A percentile compares a stretch with the other conserved stretches of the same genome.
These are phyloP conservation scores for Biston stratarius DNA, from an alignment of 2,888 invertebrate genomes.

Conservation along the genomic window DNA sequence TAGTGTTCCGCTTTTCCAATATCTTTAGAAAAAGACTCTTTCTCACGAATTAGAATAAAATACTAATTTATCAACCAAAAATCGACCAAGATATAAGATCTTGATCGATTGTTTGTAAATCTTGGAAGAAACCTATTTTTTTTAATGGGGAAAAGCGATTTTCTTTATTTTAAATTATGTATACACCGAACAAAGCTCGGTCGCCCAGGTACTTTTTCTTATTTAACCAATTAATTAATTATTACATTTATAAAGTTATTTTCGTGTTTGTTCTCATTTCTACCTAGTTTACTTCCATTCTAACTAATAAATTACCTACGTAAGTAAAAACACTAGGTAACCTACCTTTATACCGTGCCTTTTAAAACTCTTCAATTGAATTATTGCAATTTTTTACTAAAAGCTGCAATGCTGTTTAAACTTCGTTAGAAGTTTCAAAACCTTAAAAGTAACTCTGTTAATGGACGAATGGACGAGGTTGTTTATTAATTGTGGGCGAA, in stretches of 20 bases:
- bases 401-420: slow-evolving; percentile 52
- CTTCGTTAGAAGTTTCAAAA: slow-evolving; percentile 67
- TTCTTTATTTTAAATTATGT: no score
- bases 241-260: no score
- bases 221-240: no score
- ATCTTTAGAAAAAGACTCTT: slow-evolving; percentile 26
- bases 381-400: slow-evolving; percentile 58
- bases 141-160: no score
- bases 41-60: slow-evolving; percentile 12
- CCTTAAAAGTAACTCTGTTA: slow-evolving; percentile 61
- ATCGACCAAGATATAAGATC: no score
- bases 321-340: not conserved
- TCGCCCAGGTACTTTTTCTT: no score
- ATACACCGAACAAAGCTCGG: no score
- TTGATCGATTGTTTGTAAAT: not conserved
- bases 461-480: slow-evolving; percentile 43
- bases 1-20: slow-evolving; percentile 77
- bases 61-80: not conserved
- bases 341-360: not conserved
- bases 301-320: no score
- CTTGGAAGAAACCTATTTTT: not conserved
- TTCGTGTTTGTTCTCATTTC: no score
- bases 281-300: no score
- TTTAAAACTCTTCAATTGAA: slow-evolving; percentile 45
- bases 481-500: slow-evolving; percentile 67